phyloP scores from a whole-genome alignment of 2,888 invertebrate species.

The Andricus curvator region DNA sequence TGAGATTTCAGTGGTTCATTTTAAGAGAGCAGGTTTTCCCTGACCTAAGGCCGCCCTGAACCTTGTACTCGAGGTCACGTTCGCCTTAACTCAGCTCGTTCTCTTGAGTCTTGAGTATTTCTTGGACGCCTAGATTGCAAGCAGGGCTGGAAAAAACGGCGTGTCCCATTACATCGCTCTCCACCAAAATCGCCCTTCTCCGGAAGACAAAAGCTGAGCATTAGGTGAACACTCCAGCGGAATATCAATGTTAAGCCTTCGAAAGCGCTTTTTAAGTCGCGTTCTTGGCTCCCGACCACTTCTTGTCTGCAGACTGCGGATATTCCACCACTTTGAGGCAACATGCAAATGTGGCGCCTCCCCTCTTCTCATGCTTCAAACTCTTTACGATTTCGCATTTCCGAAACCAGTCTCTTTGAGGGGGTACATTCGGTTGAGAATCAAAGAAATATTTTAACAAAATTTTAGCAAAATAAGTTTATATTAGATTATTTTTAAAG shows the following conservation, averaged over 20 bases:
- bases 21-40: no score
- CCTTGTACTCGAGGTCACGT: slow-evolving; percentile 12
- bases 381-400: slow-evolving; percentile 9
- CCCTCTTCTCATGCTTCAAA: slow-evolving; percentile 16
- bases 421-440: background rate
- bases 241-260: slow-evolving; percentile 65
- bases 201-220: slow-evolving; percentile 68
- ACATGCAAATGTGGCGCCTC: slow-evolving; percentile 29
- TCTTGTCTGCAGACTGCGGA: slow-evolving; percentile 31
- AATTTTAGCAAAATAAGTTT: no score
- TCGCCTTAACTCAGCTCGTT: slow-evolving; percentile 16
- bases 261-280: slow-evolving; percentile 43
- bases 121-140: slow-evolving; percentile 35
- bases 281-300: slow-evolving; percentile 35
- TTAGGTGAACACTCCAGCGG: slow-evolving; percentile 63
- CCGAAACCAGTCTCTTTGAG: background rate
- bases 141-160: slow-evolving; percentile 52
- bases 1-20: no score
- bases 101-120: slow-evolving; percentile 43
- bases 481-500: no score
- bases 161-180: slow-evolving; percentile 61
- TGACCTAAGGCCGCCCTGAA: background rate
- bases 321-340: slow-evolving; percentile 30
- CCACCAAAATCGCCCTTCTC: slow-evolving; percentile 56
- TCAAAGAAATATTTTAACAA: background rate